Base-by-base conservation (phyloP, 2,888 invertebrate genomes). In the Bugula neritina region DNA sequence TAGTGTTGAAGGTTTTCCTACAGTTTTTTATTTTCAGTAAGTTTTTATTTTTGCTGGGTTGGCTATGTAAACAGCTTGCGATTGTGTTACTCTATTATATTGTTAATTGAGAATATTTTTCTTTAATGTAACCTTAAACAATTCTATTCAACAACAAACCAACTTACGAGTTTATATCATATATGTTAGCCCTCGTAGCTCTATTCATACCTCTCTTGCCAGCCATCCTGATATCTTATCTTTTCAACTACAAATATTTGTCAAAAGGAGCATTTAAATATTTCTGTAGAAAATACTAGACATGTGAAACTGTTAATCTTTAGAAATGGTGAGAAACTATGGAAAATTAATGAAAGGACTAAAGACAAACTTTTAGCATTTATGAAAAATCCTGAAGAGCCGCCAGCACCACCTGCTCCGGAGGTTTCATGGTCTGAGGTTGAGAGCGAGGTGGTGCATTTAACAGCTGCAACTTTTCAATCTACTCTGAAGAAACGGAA, bases 381-480 rank as follows among this genome's bases (percentile, higher is more conserved):
- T 82, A 92, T 94, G 90, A 89, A 89, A 83, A 89, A 92, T 79
- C 93, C 93, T 0, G 88, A 89, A 80, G 92, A 92, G 82, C 88
- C 88, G 1, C 92, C 92, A 1, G 91, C 92, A 35, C 91, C 92
- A 0, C 91, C 92, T 27, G 90, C 91, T 2, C 90, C 90, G 23
- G 93, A 93, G 79, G 87, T 88, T 77, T 88, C 90, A 34, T 94
- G 94, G 93, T 81, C 81, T 23, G 91, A 92, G 73, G 89, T 90
- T 76, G 88, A 88, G 77, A 88, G 89, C 1, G 87, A 90, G 76
- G 92, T 94, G 69, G 87, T 90, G 58, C 93, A 93, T 85, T 87
- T 93, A 71, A 88, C 87, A 77, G 88, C 90, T 58, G 88, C 90
- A 73, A 89, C 86, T 73, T 93, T 93, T 84, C 89, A 90, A 77